A percentile compares a stretch with the other conserved stretches of the same genome.
Evolutionary conservation across 2,113 vertebrate genomes (phyloP).

Genomic region (Bagarius yarrelli): DNA sequence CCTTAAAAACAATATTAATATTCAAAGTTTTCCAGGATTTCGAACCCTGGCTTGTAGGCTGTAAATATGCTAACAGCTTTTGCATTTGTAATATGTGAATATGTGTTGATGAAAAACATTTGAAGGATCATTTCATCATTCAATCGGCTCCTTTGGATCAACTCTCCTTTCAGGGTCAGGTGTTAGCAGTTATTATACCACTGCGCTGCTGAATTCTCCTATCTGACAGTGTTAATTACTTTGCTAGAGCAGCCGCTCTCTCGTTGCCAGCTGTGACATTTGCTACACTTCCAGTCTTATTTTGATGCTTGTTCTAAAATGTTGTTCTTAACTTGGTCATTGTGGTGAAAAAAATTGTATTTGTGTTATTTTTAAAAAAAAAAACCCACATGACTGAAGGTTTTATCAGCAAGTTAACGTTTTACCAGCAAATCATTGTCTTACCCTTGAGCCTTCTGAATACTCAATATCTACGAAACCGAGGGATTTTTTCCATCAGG

Average conservation of each 20-base stretch:
- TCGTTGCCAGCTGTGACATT: neutral
- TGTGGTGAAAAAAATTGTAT: no score
- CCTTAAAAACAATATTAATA: no score
- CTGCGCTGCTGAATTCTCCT: neutral
- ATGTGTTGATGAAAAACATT: neutral
- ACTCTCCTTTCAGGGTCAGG: neutral
- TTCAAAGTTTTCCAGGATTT: no score
- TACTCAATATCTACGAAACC: no score
- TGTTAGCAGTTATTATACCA: neutral
- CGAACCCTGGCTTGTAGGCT: neutral
- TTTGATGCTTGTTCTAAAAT: neutral
- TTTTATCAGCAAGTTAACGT: no score
- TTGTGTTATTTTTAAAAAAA: no score
- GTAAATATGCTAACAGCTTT: neutral
- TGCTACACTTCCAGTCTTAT: no score
- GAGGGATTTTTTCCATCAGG: no score
- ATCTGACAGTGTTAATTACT: neutral
- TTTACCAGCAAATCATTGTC: no score
- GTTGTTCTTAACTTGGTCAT: neutral
- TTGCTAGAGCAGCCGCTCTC: neutral
- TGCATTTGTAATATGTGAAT: neutral
- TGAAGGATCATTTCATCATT: neutral
- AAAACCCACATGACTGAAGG: no score
- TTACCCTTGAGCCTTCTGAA: no score
- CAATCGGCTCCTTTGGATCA: neutral